These are phyloP conservation scores for Metopia argyrocephala DNA, from an alignment of 2,888 invertebrate genomes.

Conservation along the genomic window DNA sequence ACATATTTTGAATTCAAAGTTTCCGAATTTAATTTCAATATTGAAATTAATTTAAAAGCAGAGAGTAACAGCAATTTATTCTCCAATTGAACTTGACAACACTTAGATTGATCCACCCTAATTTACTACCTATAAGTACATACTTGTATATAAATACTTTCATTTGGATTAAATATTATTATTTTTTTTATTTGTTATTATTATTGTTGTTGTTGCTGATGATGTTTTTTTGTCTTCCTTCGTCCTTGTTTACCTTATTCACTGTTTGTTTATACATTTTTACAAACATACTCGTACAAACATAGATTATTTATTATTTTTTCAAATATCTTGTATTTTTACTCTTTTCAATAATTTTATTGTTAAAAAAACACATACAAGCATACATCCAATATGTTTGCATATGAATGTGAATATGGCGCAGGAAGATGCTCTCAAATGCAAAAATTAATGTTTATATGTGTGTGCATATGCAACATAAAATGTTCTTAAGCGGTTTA, in stretches of 20 bases:
- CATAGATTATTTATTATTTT: constrained; percentile 52
- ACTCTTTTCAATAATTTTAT: constrained; percentile 26
- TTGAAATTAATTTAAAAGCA: too few species aligned
- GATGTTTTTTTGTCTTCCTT: neutral
- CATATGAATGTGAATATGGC: neutral
- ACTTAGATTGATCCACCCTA: too few species aligned
- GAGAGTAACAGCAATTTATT: too few species aligned
- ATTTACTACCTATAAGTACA: constrained; percentile 37
- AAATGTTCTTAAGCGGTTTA: constrained; percentile 63
- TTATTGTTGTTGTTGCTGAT: too few species aligned
- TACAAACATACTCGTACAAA: too few species aligned
- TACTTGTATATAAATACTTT: constrained; percentile 36
- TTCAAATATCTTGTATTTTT: constrained; percentile 20
- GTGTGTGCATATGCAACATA: constrained; percentile 6
- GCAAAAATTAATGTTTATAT: neutral
- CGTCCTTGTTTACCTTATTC: neutral
- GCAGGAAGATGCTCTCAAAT: neutral
- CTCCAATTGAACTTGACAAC: too few species aligned
- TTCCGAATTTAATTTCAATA: too few species aligned
- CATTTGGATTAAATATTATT: constrained; percentile 63
- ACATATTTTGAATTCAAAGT: too few species aligned
- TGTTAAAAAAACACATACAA: constrained; percentile 32
- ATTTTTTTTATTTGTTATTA: constrained; percentile 44
- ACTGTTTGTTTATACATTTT: neutral
- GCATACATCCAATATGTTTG: neutral